Evolutionary conservation across 2,797 vertebrate genomes (phyloP).

Genomic region (Anolis apletophallus): DNA sequence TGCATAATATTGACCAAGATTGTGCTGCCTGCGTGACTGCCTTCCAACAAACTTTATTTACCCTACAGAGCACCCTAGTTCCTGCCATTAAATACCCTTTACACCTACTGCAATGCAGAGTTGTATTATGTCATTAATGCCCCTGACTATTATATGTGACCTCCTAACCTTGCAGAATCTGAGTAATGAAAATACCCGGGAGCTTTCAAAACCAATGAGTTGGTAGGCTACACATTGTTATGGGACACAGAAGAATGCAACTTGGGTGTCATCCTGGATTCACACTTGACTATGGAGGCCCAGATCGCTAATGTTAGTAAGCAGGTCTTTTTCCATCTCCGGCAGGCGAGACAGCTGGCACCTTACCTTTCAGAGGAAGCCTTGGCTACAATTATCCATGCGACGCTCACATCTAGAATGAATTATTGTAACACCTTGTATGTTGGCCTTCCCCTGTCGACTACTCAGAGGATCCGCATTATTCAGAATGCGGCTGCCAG

Average conservation of each 20-base stretch:
- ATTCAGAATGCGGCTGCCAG: no score
- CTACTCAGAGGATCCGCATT: no score
- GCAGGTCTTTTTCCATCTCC: no score
- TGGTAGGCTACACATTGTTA: background rate
- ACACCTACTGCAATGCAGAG: background rate
- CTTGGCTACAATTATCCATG: no score
- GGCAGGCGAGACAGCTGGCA: no score
- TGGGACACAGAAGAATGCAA: background rate
- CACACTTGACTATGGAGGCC: no score
- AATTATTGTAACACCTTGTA: no score
- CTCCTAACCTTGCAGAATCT: background rate
- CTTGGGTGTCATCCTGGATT: no score
- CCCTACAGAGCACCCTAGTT: background rate
- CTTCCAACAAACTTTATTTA: background rate
- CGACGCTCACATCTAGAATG: no score
- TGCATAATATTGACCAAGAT: background rate
- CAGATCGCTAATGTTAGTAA: no score
- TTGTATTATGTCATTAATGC: background rate
- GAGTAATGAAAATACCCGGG: background rate
- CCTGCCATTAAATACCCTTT: background rate
- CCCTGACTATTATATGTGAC: background rate
- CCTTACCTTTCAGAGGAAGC: no score
- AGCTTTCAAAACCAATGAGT: background rate
- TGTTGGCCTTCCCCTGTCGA: no score
- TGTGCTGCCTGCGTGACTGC: background rate